A percentile compares a stretch with the other conserved stretches of the same genome.
These are phyloP conservation scores for Tinamus major DNA, from an alignment of 2,797 vertebrate species.

Conservation along the genomic window DNA sequence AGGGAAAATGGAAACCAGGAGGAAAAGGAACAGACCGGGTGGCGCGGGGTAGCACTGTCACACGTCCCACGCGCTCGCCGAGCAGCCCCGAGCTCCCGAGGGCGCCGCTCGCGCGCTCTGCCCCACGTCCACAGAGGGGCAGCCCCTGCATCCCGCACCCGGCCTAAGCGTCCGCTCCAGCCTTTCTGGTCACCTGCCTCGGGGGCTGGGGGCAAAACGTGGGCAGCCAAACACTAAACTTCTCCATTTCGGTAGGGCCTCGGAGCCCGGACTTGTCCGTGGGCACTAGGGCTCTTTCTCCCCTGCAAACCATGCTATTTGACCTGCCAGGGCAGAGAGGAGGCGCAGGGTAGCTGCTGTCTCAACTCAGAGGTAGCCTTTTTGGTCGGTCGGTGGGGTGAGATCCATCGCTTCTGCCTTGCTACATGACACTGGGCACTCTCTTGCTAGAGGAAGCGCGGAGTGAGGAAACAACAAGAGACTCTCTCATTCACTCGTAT, in stretches of 20 bases:
- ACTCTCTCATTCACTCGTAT: background rate
- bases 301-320: background rate
- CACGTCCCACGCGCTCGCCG: background rate
- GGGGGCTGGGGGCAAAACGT: no score
- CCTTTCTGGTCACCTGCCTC: no score
- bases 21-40: conserved; percentile 1
- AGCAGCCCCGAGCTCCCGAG: no score
- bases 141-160: no score
- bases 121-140: no score
- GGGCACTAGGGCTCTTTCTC: background rate
- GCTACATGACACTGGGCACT: background rate
- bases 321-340: background rate
- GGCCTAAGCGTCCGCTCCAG: no score
- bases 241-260: no score
- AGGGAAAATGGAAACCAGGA: background rate
- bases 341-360: background rate
- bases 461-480: background rate
- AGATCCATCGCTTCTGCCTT: background rate
- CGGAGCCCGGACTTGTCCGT: background rate
- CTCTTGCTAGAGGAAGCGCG: background rate
- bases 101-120: no score
- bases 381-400: background rate
- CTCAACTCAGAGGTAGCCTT: background rate
- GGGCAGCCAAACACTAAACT: no score
- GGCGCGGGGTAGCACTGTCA: conserved; percentile 41